Evolutionary conservation across 1,140 invertebrate species (phyloP).

Genomic region (Phthorimaea operculella): DNA sequence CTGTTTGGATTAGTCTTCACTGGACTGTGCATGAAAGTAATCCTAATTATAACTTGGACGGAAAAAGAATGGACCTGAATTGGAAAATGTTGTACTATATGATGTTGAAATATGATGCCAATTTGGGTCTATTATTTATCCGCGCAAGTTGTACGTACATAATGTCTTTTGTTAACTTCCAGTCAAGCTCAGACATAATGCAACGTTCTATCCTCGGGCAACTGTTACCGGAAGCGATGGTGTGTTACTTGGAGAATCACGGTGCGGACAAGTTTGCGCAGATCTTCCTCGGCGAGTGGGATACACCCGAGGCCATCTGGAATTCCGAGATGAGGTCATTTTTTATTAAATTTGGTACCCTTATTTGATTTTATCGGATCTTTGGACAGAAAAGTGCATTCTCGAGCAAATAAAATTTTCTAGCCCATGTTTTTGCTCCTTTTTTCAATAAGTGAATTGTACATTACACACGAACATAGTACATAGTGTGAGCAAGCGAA

Average conservation of each 20-base stretch:
- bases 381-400: neutral
- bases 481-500: too few relatives aligned
- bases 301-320: conserved; percentile 99
- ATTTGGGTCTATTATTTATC: too few relatives aligned
- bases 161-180: conserved; percentile 19
- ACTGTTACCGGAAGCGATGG: conserved; percentile 98
- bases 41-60: too few relatives aligned
- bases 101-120: too few relatives aligned
- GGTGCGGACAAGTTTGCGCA: conserved; percentile 98
- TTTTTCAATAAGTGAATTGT: too few relatives aligned
- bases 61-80: too few relatives aligned
- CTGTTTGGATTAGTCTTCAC: too few relatives aligned
- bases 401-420: conserved; percentile 5
- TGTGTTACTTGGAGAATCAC: conserved; percentile 98
- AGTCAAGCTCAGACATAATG: conserved; percentile 80
- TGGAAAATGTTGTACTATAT: too few relatives aligned
- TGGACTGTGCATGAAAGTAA: too few relatives aligned
- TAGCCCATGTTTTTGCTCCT: too few relatives aligned
- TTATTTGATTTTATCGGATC: neutral
- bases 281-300: conserved; percentile 98
- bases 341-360: neutral
- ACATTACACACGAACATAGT: too few relatives aligned
- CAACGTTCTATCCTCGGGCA: conserved; percentile 90
- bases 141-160: too few relatives aligned
- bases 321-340: conserved; percentile 84